Evolutionary conservation across 2,797 vertebrate genomes (phyloP).

Genomic region (Muscicapa comitata): DNA sequence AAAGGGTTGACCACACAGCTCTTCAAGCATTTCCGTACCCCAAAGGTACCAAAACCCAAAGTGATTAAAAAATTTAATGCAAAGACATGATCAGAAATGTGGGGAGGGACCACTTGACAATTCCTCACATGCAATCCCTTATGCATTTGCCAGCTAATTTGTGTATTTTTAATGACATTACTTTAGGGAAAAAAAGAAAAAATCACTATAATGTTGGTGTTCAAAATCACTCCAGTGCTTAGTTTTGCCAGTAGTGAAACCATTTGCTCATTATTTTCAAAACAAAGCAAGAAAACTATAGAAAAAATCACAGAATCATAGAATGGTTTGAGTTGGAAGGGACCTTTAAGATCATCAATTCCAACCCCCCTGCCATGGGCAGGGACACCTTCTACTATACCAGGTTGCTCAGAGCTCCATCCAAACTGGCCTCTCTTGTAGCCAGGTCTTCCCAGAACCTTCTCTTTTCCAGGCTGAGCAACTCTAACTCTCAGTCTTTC

Average conservation of each 20-base stretch:
- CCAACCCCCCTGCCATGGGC: not conserved
- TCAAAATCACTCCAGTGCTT: not conserved
- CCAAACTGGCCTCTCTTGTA: not conserved
- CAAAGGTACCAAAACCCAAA: not conserved
- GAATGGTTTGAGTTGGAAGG: not conserved
- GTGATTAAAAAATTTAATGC: not conserved
- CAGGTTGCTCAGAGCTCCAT: not conserved
- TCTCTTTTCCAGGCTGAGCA: not conserved
- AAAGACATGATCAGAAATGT: not conserved
- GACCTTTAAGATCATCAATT: not conserved
- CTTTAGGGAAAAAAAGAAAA: not conserved
- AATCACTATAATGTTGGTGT: not conserved
- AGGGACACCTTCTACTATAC: not conserved
- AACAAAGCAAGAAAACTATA: not conserved
- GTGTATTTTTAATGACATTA: not conserved
- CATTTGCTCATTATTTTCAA: not conserved
- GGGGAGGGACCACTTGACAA: not conserved
- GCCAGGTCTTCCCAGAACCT: not conserved
- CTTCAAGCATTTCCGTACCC: not conserved
- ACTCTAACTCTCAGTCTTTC: not conserved
- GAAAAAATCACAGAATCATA: not conserved
- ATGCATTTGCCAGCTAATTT: not conserved
- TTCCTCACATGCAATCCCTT: not conserved
- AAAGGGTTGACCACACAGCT: not conserved
- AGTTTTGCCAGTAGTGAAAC: not conserved